phyloP scores from a whole-genome alignment of 2,797 vertebrate genomes.

The Moxostoma hubbsi region DNA sequence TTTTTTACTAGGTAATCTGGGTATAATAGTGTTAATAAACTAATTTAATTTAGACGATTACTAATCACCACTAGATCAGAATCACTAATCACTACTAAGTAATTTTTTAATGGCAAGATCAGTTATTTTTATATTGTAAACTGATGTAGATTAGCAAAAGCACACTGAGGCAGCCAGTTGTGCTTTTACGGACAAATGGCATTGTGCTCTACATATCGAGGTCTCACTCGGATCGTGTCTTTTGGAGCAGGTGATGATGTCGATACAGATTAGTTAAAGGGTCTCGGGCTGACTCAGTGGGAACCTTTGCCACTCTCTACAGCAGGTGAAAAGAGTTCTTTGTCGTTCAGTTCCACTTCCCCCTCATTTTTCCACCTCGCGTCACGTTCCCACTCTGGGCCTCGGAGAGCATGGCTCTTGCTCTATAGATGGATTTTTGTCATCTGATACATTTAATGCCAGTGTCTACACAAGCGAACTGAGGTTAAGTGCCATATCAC shows the following conservation, averaged over 20 bases:
- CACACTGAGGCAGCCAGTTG: not conserved
- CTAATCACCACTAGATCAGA: not conserved
- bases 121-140: too few species aligned
- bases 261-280: constrained; percentile 43
- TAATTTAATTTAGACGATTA: not conserved
- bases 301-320: constrained; percentile 41
- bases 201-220: constrained; percentile 25
- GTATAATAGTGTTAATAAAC: not conserved
- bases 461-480: constrained; percentile 60
- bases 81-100: not conserved
- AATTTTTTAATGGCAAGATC: too few species aligned
- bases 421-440: constrained; percentile 62
- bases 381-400: constrained; percentile 49
- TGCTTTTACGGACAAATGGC: not conserved
- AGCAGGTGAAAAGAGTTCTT: constrained; percentile 46
- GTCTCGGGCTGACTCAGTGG: constrained; percentile 42
- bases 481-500: constrained; percentile 74
- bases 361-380: constrained; percentile 21
- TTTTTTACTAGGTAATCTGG: not conserved
- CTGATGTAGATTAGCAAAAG: not conserved
- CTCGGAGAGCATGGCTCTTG: constrained; percentile 42
- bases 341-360: constrained; percentile 43
- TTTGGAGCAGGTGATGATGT: constrained; percentile 36
- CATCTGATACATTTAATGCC: constrained; percentile 69
- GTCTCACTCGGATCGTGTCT: constrained; percentile 36